phyloP scores from a whole-genome alignment of 2,113 vertebrate genomes.

The Xiphophorus maculatus region DNA sequence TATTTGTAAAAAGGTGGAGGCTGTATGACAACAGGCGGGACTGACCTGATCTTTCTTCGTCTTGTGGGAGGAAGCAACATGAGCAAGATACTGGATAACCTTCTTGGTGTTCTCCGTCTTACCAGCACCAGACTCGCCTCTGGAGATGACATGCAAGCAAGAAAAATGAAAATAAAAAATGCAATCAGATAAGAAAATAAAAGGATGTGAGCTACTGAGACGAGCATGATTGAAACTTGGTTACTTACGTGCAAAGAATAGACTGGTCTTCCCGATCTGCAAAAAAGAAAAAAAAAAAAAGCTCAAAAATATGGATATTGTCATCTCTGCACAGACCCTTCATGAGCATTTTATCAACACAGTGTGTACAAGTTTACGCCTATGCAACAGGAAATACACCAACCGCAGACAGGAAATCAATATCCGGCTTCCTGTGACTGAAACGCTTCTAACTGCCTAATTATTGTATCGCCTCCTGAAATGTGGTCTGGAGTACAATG shows the following conservation, averaged over 20 bases:
- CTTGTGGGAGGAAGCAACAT: slow-evolving; percentile 97
- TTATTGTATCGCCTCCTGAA: slow-evolving; percentile 15
- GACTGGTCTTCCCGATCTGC: slow-evolving; percentile 98
- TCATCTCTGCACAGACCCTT: not conserved
- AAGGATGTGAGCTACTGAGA: not conserved
- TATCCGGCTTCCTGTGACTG: slow-evolving; percentile 69
- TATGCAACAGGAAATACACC: slow-evolving; percentile 60
- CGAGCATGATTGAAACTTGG: not conserved
- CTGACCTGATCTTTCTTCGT: slow-evolving; percentile 97
- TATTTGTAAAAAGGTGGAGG: not conserved
- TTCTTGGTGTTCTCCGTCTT: slow-evolving; percentile 99
- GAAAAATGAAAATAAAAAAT: not conserved
- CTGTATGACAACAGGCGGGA: not conserved
- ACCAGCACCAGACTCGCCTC: slow-evolving; percentile 97
- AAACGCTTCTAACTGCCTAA: slow-evolving; percentile 27
- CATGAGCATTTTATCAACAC: slow-evolving; percentile 28
- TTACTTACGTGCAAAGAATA: slow-evolving; percentile 98
- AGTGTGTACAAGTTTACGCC: slow-evolving; percentile 24
- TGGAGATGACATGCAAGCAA: slow-evolving; percentile 44
- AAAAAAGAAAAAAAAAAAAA: slow-evolving; percentile 44
- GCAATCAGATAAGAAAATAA: not conserved
- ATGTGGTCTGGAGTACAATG: slow-evolving; percentile 14
- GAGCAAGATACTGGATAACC: slow-evolving; percentile 97
- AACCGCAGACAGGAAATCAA: slow-evolving; percentile 74
- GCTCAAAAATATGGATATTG: not conserved